phyloP scores from a whole-genome alignment of 2,888 invertebrate species.

The Heliconius aoede region DNA sequence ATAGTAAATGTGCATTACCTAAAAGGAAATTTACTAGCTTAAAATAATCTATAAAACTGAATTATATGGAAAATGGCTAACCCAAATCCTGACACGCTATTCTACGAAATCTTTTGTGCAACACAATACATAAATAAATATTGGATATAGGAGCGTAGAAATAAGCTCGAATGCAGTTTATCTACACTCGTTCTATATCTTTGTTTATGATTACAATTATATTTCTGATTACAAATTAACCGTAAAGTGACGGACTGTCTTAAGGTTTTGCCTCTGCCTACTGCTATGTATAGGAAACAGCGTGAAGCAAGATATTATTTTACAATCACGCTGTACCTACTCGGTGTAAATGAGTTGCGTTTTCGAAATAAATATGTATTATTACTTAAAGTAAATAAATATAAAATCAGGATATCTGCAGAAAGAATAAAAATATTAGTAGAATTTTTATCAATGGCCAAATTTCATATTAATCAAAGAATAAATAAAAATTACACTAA shows the following conservation, averaged over 20 bases:
- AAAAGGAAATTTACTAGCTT: background rate
- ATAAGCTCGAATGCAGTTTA: background rate
- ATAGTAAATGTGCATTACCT: background rate
- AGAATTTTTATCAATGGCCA: background rate
- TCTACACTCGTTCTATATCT: background rate
- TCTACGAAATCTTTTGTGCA: slow-evolving; percentile 12
- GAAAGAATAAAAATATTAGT: too few species aligned
- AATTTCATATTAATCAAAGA: background rate
- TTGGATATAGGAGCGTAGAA: background rate
- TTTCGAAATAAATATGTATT: too few species aligned
- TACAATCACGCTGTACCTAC: too few species aligned
- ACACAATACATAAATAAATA: slow-evolving; percentile 1
- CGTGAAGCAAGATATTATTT: too few species aligned
- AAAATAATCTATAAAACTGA: background rate
- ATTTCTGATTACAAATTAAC: background rate
- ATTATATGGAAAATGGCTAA: slow-evolving; percentile 1
- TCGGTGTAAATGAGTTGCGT: too few species aligned
- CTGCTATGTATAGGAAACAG: too few species aligned
- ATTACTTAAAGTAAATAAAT: background rate
- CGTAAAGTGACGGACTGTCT: too few species aligned
- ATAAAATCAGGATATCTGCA: too few species aligned
- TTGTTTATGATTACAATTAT: background rate
- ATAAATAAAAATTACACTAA: background rate
- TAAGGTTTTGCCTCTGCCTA: too few species aligned
- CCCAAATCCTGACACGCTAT: slow-evolving; percentile 13